Percentiles rank a stretch among this genome's conserved stretches.
These are phyloP conservation scores for Ferrisia virgata DNA, from an alignment of 2,888 invertebrate genomes.

Conservation along the genomic window DNA sequence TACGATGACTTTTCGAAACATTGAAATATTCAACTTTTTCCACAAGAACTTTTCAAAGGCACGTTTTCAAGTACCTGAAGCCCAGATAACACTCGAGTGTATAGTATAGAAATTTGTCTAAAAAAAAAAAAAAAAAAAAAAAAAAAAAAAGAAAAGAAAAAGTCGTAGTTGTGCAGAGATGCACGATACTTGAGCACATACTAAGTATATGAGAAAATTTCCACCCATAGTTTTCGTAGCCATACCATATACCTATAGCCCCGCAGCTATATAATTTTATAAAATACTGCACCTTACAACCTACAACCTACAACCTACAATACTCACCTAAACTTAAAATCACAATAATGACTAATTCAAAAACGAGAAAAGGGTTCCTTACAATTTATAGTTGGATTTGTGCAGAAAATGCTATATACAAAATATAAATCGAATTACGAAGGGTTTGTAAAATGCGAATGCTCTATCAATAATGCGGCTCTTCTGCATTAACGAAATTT, in stretches of 20 bases:
- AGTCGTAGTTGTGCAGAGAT: too few species aligned
- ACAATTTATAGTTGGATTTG: too few species aligned
- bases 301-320: too few species aligned
- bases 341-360: background rate
- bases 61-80: background rate
- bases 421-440: background rate
- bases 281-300: too few species aligned
- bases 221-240: background rate
- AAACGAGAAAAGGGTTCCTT: background rate
- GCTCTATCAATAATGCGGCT: conserved; percentile 3
- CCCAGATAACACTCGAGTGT: too few species aligned
- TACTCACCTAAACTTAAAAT: background rate
- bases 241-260: too few species aligned
- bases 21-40: background rate
- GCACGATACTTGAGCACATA: background rate
- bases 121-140: too few species aligned
- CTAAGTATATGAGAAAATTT: background rate
- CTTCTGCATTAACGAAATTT: conserved; percentile 17
- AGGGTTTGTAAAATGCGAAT: background rate
- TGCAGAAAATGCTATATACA: background rate
- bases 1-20: background rate
- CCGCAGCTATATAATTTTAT: too few species aligned
- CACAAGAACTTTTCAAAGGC: background rate
- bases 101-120: too few species aligned
- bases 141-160: background rate